Evolutionary conservation across 2,113 vertebrate species (phyloP).

Genomic region (Semicossyphus pulcher): DNA sequence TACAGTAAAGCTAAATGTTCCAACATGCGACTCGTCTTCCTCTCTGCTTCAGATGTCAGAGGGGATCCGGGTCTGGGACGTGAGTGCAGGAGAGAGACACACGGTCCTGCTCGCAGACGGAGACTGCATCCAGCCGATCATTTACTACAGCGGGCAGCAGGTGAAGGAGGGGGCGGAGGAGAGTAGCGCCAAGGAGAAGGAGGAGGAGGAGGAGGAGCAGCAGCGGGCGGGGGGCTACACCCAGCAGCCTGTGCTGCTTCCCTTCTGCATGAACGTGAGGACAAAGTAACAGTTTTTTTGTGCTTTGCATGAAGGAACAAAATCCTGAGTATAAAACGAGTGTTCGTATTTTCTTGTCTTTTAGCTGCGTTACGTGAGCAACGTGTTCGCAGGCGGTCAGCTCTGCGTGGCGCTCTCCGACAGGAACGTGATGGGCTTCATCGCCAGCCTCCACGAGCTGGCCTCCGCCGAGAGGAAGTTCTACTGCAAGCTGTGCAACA

Average conservation of each 20-base stretch:
- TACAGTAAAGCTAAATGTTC: rapidly evolving
- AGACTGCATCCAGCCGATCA: slow-evolving; percentile 92
- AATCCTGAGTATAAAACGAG: too few species aligned
- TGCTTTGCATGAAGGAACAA: too few species aligned
- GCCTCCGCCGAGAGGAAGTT: slow-evolving; percentile 92
- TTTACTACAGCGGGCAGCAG: slow-evolving; percentile 94
- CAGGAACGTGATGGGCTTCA: slow-evolving; percentile 93
- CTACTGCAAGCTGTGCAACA: slow-evolving; percentile 90
- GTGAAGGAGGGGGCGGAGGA: slow-evolving; percentile 63
- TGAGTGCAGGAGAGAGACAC: slow-evolving; percentile 90
- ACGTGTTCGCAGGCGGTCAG: slow-evolving; percentile 88
- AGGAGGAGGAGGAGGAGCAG: slow-evolving; percentile 62
- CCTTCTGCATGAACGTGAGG: slow-evolving; percentile 91
- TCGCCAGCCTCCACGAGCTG: slow-evolving; percentile 94
- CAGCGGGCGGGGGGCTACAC: slow-evolving; percentile 73
- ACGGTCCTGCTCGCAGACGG: slow-evolving; percentile 92
- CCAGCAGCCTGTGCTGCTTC: slow-evolving; percentile 87
- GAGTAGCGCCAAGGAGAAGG: slow-evolving; percentile 16
- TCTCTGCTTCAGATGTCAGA: slow-evolving; percentile 83
- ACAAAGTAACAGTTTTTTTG: neutral
- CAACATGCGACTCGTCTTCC: too few species aligned
- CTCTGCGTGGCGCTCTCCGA: slow-evolving; percentile 89
- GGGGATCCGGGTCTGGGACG: slow-evolving; percentile 89
- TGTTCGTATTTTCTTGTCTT: slow-evolving; percentile 27
- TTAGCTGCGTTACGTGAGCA: slow-evolving; percentile 94